Conservation (phyloP, 2,113 vertebrate species). For the Vulpes vulpes region DNA sequence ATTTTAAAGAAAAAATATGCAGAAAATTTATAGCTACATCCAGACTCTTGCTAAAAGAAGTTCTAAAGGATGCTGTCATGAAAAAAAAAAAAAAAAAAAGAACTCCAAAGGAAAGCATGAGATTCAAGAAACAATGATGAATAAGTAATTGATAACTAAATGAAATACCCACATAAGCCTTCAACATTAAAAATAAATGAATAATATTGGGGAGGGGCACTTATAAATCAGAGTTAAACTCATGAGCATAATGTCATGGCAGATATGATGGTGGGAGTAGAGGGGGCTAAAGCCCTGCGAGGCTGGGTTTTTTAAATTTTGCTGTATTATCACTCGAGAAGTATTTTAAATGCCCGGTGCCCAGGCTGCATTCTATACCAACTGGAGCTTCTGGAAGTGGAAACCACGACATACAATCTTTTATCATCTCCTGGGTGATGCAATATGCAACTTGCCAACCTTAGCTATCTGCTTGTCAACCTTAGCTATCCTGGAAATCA, state of each 20-base stretch:
- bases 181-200: background rate
- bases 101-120: background rate
- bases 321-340: background rate
- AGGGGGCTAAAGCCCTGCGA: no score
- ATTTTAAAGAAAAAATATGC: background rate
- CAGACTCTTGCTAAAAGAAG: background rate
- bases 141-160: background rate
- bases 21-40: background rate
- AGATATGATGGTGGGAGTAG: background rate
- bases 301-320: background rate
- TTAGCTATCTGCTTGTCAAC: background rate
- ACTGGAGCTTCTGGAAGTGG: background rate
- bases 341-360: background rate
- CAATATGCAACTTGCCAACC: background rate
- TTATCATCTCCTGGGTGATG: background rate
- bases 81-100: background rate
- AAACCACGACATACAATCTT: background rate
- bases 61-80: background rate
- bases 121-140: background rate
- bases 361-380: background rate
- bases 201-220: rapidly evolving
- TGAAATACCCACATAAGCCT: background rate
- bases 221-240: background rate
- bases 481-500: background rate
- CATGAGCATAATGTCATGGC: no score